Conservation (phyloP, 2,888 invertebrate genomes). For the Cerceris ruficornis region DNA sequence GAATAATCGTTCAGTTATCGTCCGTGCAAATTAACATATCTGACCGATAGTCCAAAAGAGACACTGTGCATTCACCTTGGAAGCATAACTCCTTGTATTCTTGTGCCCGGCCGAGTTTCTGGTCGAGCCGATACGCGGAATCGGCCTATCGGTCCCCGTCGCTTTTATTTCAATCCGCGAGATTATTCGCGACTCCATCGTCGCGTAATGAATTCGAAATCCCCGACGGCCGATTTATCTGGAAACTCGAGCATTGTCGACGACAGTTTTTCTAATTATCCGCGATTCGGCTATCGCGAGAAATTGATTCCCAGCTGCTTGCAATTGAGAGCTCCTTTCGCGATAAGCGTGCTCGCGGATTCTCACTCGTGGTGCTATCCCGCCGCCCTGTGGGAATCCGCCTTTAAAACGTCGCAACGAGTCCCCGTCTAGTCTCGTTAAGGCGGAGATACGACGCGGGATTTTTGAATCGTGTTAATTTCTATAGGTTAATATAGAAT, state of each 20-base stretch:
- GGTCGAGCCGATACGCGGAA: background rate
- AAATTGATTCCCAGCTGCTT: too few species aligned
- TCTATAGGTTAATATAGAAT: too few species aligned
- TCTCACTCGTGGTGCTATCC: too few species aligned
- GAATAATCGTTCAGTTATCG: conserved; percentile 8
- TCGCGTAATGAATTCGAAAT: background rate
- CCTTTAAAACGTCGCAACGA: too few species aligned
- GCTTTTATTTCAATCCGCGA: conserved; percentile 2
- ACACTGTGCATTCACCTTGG: conserved; percentile 53
- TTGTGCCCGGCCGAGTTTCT: background rate
- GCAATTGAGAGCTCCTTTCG: too few species aligned
- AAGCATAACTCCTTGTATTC: conserved; percentile 6
- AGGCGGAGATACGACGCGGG: too few species aligned
- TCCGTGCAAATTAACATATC: conserved; percentile 70
- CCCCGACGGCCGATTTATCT: background rate
- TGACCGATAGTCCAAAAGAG: conserved; percentile 72
- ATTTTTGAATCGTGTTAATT: too few species aligned
- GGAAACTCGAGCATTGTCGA: background rate
- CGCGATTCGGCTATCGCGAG: too few species aligned
- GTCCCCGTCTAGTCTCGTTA: too few species aligned
- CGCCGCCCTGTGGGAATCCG: too few species aligned
- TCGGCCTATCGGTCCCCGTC: background rate
- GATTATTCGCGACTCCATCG: background rate
- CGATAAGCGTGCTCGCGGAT: too few species aligned
- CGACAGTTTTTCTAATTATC: too few species aligned